Evolutionary conservation across 1,140 invertebrate species (phyloP).

Genomic region (Vollenhovia emeryi): DNA sequence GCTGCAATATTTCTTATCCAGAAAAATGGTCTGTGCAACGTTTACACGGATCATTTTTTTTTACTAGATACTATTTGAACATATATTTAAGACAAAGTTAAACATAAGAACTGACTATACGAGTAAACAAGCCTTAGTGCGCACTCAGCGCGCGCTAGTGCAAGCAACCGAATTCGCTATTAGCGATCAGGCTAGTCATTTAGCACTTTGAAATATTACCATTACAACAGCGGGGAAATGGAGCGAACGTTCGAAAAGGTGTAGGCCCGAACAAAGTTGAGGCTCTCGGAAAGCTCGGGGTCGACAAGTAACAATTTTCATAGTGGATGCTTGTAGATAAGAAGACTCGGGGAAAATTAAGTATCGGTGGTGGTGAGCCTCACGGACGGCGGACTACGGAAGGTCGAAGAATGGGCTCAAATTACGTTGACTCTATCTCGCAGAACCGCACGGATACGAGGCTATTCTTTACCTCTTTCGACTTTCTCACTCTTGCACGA

Average conservation of each 20-base stretch:
- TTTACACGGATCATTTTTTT: too few species aligned
- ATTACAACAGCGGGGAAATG: neutral
- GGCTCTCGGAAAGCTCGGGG: neutral
- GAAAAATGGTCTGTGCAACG: too few species aligned
- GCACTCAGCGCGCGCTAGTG: too few species aligned
- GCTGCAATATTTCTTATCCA: too few species aligned
- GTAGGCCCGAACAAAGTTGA: neutral
- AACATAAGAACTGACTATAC: too few species aligned
- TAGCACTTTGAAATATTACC: neutral
- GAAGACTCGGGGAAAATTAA: constrained; percentile 45
- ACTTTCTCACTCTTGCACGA: neutral
- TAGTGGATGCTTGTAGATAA: neutral
- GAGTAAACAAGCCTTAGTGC: too few species aligned
- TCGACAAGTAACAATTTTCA: constrained; percentile 38
- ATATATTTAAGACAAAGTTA: too few species aligned
- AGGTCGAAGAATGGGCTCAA: constrained; percentile 58
- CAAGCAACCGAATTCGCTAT: too few species aligned
- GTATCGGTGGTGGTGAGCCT: neutral
- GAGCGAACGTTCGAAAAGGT: neutral
- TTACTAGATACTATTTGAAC: too few species aligned
- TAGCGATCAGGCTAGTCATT: neutral
- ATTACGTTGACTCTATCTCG: constrained; percentile 56
- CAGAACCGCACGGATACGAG: constrained; percentile 25
- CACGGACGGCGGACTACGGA: constrained; percentile 33
- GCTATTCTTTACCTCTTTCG: constrained; percentile 44